Evolutionary conservation across 2,797 vertebrate species (phyloP), one percentile per base, ranked within the genome.

Genomic region (Coendou prehensilis): DNA sequence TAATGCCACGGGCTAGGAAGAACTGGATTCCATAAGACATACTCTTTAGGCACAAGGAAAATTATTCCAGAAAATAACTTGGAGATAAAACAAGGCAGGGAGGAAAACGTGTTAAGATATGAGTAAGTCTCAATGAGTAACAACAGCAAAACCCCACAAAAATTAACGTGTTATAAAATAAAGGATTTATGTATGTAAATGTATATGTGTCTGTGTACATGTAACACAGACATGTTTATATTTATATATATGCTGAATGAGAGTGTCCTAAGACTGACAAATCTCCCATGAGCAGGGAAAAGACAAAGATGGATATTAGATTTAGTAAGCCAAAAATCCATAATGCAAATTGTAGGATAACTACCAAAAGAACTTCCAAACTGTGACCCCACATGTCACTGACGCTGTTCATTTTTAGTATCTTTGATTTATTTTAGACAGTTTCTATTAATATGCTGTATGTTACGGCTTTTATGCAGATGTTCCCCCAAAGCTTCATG

Each of bases 61-160:
- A 81, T 80, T 85, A 95, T 79, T 81, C 64, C 64, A 85, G 59
- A 81, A 78, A 93, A 89, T 82, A 93, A 92, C 33, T 90, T 64
- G 90, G 69, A 89, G 59, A 87, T n/a, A 87, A 0, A 75, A 54
- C 57, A 94, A 96, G 17, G 22, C 76, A 57, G 63, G 17, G 86
- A 95, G 52, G 83, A 14, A 59, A 76, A 33, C 71, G 47, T n/a
- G 7, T 33, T 45, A 61, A 89, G 59, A 59, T 18, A 75, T 67
- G 26, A 37, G 26, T 69, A 92, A 96, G 80, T 54, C 37, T 23
- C 10, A 93, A n/a, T n/a, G 33, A 93, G 67, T 26, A 76, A 47
- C 41, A 67, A 79, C 69, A 52, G n/a, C 17, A 61, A 85, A 52
- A 47, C 52, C 18, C 4, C 54, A 82, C 47, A 52, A 89, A 85